phyloP scores from a whole-genome alignment of 2,888 invertebrate species.

The Dendrolimus pini region DNA sequence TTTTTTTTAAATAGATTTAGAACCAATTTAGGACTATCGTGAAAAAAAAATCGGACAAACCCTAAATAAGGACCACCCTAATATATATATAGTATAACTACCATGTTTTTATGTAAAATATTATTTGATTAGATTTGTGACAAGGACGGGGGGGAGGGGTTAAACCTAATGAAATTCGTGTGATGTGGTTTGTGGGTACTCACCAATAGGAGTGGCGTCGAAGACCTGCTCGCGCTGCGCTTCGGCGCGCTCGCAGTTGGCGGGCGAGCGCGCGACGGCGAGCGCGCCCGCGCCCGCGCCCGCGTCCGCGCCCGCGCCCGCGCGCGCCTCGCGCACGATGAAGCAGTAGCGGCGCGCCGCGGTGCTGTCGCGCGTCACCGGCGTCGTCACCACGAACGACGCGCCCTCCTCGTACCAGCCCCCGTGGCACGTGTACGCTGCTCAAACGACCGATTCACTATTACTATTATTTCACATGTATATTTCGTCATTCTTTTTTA shows the following conservation, averaged over 20 bases:
- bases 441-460: constrained; percentile 7
- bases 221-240: constrained; percentile 76
- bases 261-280: constrained; percentile 77
- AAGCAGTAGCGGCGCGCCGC: constrained; percentile 86
- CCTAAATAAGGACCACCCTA: no score
- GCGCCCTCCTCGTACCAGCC: constrained; percentile 92
- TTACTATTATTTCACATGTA: no score
- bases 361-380: constrained; percentile 80
- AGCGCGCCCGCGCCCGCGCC: constrained; percentile 71
- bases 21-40: no score
- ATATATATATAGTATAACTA: no score
- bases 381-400: constrained; percentile 89
- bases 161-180: no score
- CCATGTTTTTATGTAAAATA: no score
- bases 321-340: constrained; percentile 83
- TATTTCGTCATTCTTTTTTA: no score
- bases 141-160: no score
- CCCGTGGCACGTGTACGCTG: constrained; percentile 93
- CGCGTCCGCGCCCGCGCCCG: constrained; percentile 76
- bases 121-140: no score
- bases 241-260: constrained; percentile 77
- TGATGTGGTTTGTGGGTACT: no score
- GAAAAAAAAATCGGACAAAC: no score
- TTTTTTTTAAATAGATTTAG: no score
- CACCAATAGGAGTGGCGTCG: constrained; percentile 83